Evolutionary conservation across 2,888 invertebrate genomes (phyloP).

Genomic region (Tineola bisselliella): DNA sequence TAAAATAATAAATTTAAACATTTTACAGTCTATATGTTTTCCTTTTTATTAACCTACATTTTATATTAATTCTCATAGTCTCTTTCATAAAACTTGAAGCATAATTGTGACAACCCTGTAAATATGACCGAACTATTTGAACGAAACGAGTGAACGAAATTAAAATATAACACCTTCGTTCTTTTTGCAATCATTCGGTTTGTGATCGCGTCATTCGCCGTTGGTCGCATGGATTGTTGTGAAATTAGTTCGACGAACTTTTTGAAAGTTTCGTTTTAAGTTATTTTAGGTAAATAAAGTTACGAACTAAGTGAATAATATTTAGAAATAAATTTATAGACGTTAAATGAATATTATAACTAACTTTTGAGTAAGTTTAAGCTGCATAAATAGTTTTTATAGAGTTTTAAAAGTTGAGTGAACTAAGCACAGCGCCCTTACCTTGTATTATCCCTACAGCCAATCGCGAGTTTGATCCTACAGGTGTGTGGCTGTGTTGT

Average conservation of each 20-base stretch:
- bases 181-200: slow-evolving; percentile 13
- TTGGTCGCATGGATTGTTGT: slow-evolving; percentile 25
- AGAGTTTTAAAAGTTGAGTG: slow-evolving; percentile 52
- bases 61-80: background rate
- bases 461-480: slow-evolving; percentile 32
- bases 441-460: slow-evolving; percentile 23
- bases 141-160: background rate
- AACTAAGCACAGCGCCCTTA: slow-evolving; percentile 36
- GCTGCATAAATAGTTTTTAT: slow-evolving; percentile 18
- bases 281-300: slow-evolving; percentile 19
- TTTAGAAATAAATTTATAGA: background rate
- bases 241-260: slow-evolving; percentile 46
- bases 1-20: no score
- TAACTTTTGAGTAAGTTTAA: slow-evolving; percentile 9
- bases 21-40: no score
- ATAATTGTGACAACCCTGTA: background rate
- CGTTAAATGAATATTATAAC: slow-evolving; percentile 4
- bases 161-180: background rate
- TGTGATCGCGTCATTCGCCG: background rate
- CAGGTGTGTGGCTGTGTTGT: slow-evolving; percentile 56
- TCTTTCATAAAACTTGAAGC: background rate
- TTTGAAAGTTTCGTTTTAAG: slow-evolving; percentile 35
- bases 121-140: background rate
- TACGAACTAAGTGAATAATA: background rate
- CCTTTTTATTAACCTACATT: no score